A percentile compares a stretch with the other conserved stretches of the same genome.
Evolutionary conservation across 2,888 invertebrate genomes (phyloP).

Genomic region (Aphrophora alni): DNA sequence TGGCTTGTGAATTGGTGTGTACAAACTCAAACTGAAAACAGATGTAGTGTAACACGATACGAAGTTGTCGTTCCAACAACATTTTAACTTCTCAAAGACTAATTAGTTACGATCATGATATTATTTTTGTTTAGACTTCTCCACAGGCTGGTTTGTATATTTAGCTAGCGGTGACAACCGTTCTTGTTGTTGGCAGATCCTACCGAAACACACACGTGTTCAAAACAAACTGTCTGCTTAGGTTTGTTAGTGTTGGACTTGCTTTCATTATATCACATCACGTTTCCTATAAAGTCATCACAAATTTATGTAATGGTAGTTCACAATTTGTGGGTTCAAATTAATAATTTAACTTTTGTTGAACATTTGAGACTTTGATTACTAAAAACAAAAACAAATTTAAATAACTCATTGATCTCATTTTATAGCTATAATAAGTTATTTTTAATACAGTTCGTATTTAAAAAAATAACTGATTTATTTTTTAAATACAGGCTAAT

Average conservation of each 20-base stretch:
- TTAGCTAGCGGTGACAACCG: background rate
- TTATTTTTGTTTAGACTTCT: background rate
- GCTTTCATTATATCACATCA: background rate
- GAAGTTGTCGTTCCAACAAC: background rate
- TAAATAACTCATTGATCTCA: too few relatives aligned
- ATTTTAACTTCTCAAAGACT: background rate
- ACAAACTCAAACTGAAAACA: background rate
- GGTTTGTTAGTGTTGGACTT: background rate
- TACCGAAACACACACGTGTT: background rate
- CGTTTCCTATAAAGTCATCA: too few relatives aligned
- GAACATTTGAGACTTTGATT: too few relatives aligned
- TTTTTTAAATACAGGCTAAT: too few relatives aligned
- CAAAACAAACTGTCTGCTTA: background rate
- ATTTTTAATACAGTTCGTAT: too few relatives aligned
- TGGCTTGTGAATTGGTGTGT: background rate
- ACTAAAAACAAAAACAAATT: too few relatives aligned
- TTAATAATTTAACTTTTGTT: too few relatives aligned
- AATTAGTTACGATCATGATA: background rate
- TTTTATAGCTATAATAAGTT: too few relatives aligned
- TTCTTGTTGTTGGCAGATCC: background rate
- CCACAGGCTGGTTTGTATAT: background rate
- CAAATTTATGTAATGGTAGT: too few relatives aligned
- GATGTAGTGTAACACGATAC: background rate
- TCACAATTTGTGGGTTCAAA: too few relatives aligned
- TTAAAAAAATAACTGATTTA: too few relatives aligned